Percentiles rank a stretch among this genome's conserved stretches.
These are phyloP conservation scores for Phenacoccus solenopsis DNA, from an alignment of 1,140 invertebrate species.

Conservation along the genomic window DNA sequence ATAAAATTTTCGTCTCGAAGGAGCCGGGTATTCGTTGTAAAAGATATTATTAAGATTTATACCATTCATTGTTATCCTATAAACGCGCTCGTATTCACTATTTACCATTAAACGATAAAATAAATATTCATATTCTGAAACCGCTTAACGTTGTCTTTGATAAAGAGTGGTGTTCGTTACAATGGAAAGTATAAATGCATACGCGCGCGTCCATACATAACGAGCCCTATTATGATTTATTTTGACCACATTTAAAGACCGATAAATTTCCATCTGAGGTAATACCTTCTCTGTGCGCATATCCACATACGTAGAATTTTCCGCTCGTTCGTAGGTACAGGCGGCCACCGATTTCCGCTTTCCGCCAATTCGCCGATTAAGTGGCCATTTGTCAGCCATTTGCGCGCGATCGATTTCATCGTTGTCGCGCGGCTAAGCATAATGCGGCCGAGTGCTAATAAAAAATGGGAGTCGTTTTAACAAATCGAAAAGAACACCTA, in stretches of 20 bases:
- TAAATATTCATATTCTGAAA: not conserved
- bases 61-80: not conserved
- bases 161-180: not conserved
- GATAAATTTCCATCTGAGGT: not conserved
- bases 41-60: not conserved
- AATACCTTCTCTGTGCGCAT: too few species aligned
- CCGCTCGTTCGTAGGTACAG: not conserved
- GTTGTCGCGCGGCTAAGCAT: not conserved
- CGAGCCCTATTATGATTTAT: not conserved
- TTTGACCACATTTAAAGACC: conserved; percentile 1
- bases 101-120: not conserved
- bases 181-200: not conserved
- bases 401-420: not conserved
- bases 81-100: not conserved
- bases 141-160: not conserved
- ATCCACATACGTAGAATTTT: not conserved
- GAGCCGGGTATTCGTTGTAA: not conserved
- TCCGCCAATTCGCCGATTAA: not conserved
- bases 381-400: not conserved
- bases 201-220: not conserved
- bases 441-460: not conserved
- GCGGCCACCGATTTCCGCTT: not conserved
- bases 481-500: conserved; percentile 1
- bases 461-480: not conserved
- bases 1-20: too few species aligned